Percentiles rank a stretch among this genome's conserved stretches.
Evolutionary conservation across 1,140 invertebrate genomes (phyloP).

Genomic region (Leucophenga varia): DNA sequence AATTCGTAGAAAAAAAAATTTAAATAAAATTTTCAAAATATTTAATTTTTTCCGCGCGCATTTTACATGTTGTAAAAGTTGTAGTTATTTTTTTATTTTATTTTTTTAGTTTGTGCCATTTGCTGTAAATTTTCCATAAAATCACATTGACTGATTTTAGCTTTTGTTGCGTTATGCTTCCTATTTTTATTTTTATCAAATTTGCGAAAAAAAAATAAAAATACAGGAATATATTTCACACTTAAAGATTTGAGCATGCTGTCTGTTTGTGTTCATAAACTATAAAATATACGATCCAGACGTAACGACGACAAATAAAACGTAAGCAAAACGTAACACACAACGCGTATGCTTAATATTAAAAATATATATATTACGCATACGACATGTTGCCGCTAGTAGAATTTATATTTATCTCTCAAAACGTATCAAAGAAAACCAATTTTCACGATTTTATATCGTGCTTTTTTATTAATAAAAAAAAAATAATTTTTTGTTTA

Average conservation of each 20-base stretch:
- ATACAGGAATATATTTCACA: constrained; percentile 14
- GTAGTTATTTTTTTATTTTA: constrained; percentile 20
- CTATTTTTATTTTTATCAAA: constrained; percentile 15
- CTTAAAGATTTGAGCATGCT: constrained; percentile 16
- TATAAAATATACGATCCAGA: constrained; percentile 44
- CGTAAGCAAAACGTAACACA: too few relatives aligned
- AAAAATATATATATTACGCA: too few relatives aligned
- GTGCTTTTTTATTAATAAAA: too few relatives aligned
- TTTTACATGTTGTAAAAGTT: neutral
- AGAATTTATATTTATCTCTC: too few relatives aligned
- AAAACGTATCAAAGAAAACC: too few relatives aligned
- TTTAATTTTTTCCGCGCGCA: too few relatives aligned
- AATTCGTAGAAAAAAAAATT: constrained; percentile 37
- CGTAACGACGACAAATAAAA: constrained; percentile 35
- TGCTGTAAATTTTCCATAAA: constrained; percentile 37
- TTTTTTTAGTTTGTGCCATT: constrained; percentile 5
- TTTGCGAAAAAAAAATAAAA: constrained; percentile 12
- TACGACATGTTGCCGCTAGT: too few relatives aligned
- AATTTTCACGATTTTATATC: too few relatives aligned
- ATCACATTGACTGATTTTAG: constrained; percentile 42
- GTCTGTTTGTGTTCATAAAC: constrained; percentile 15
- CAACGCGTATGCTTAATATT: too few relatives aligned
- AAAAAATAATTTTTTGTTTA: too few relatives aligned
- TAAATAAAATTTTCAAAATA: too few relatives aligned
- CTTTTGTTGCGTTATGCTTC: constrained; percentile 28